Conservation (phyloP, 2,888 invertebrate species). For the Tetragonula carbonaria region DNA sequence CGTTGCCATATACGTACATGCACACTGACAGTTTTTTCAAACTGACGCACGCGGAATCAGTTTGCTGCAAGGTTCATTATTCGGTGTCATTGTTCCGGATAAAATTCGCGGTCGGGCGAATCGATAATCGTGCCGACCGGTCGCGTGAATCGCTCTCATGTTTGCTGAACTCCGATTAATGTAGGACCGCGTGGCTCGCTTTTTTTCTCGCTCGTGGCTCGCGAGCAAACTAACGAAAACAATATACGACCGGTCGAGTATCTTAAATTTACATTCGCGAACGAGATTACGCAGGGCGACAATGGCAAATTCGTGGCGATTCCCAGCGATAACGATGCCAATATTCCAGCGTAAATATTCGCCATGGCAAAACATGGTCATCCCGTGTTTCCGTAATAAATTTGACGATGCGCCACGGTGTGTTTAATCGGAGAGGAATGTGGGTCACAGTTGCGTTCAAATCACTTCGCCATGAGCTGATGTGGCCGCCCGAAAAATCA, state of each 20-base stretch:
- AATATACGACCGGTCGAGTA: conserved; percentile 3
- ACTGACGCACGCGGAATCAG: background rate
- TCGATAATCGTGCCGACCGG: conserved; percentile 55
- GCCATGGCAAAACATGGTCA: conserved; percentile 29
- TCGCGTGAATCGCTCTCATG: conserved; percentile 15
- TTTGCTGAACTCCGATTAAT: conserved; percentile 42
- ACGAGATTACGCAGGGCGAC: conserved; percentile 27
- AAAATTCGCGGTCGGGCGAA: conserved; percentile 59
- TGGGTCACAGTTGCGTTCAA: conserved; percentile 42
- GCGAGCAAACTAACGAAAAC: conserved; percentile 16
- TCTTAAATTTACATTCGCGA: conserved; percentile 48
- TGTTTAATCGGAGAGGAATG: conserved; percentile 46
- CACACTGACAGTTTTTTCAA: background rate
- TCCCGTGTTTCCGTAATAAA: conserved; percentile 42
- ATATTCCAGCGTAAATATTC: conserved; percentile 50
- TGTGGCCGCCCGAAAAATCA: conserved; percentile 31
- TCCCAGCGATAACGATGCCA: conserved; percentile 40
- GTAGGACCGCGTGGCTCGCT: background rate
- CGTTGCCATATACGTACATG: too few species aligned
- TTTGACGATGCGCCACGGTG: conserved; percentile 30
- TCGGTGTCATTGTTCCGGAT: conserved; percentile 35
- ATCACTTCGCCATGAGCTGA: background rate
- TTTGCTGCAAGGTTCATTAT: conserved; percentile 27
- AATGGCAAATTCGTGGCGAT: conserved; percentile 11
- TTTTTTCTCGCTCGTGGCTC: background rate